Base-by-base conservation (phyloP, 1,140 invertebrate species). In the Orchestia grillus region DNA sequence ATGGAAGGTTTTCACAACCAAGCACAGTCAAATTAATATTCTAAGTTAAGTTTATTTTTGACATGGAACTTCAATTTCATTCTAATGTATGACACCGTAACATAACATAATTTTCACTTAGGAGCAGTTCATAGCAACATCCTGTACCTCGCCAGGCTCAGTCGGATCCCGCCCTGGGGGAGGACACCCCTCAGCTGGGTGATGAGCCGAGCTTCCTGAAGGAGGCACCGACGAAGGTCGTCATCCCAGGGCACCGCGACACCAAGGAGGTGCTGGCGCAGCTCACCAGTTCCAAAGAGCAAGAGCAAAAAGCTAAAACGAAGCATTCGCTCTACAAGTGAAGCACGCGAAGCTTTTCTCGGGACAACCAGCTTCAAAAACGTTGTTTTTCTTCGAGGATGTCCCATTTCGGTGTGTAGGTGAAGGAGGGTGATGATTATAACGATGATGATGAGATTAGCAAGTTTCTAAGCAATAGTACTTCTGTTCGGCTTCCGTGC, bases 241-340 rank as follows among this genome's bases (percentile, higher is more conserved):
- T 96, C 41, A 95, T 96, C 19, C 96, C 96, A 0, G 96, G 96
- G 0, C 96, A 96, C 95, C 96, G 96, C n/a, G 96, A 96, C 95
- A 96, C 96, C 77, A 96, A 96, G 91, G 96, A 96, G n/a, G 96
- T 96, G 44, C n/a, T 96, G 95, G 96, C 95, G 0, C 96, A 96
- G 88, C 96, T 96, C 42, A 96, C 96, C 0, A 53, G 88, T 40
- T 95, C 88, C 53, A 96, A 96, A 11, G 95, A 95, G 0, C 94
- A 96, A n/a, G 96, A 96, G 40, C 95, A 96, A 44, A 96, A 96
- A 92, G 95, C 90, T n/a, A 88, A 43, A 42, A 88, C 43, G 40
- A 96, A 96, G 44, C 96, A 96, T 94, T 96, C 96, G 15, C 96
- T 96, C 23, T 96, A 96, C 95, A 96, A 96, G 42, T 96, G 90